Evolutionary conservation across 2,113 vertebrate species (phyloP), one percentile per base, ranked within the genome.

Genomic region (Otis tarda): DNA sequence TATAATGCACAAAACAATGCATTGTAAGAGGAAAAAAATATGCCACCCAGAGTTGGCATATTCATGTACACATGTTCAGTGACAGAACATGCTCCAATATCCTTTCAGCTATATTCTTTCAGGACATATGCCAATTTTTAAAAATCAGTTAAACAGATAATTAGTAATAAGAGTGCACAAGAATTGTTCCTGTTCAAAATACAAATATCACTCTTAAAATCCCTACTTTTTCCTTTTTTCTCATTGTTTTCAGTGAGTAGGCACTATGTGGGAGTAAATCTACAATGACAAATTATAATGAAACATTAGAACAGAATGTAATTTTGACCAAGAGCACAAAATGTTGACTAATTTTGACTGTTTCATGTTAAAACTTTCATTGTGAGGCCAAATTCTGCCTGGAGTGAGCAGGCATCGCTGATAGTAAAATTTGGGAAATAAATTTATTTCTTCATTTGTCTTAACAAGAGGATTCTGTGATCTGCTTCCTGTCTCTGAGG

Each of bases 141-240:
- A 31, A 37, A 59, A 47, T 47, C 8, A 37, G 3, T 14, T 47
- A 53, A 45, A 75, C 1, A 21, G 0, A 0, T 35, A 61, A 41
- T 43, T 33, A 35, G 7, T 30, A 68, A 30, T 22, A 71, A 25
- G 22, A 57, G 4, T 33, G 3, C 12, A 24, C 68, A 9, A 39
- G 27, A 67, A 45, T 59, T 43, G 1, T 57, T 6, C 10, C 28
- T 52, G 12, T 83, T 27, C 27, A 83, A 89, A 91, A 82, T 68
- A 63, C 5, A 91, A 79, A 68, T 8, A 15, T 1, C 3, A 10
- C 14, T 68, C 49, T 39, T 67, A 80, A 83, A 80, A 93, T 43
- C 5, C 30, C 3, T 14, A 12, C 1, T 80, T 79, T 5, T 53
- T 59, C 14, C 4, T 50, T 55, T 69, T 83, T 56, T 24, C 14